Evolutionary conservation across 2,797 vertebrate genomes (phyloP).

Genomic region (Falco cherrug): DNA sequence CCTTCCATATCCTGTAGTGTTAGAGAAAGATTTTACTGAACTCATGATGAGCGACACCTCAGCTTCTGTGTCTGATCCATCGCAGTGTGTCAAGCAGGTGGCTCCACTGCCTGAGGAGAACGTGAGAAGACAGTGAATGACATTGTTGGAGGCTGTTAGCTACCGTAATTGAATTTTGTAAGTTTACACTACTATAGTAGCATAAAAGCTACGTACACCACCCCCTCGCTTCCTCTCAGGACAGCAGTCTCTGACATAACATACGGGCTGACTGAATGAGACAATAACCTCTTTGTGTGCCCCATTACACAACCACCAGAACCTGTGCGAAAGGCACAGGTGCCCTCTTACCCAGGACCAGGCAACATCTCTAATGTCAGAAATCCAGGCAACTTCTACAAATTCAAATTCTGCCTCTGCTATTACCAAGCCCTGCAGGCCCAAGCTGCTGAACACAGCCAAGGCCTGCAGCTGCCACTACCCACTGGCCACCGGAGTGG

Average conservation of each 20-base stretch:
- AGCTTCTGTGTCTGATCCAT: slow-evolving; percentile 87
- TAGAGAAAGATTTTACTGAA: slow-evolving; percentile 83
- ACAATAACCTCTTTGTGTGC: rapidly evolving
- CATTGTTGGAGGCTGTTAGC: rapidly evolving
- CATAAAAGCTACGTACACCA: neutral
- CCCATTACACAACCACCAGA: rapidly evolving
- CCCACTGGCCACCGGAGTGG: neutral
- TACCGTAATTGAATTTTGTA: rapidly evolving
- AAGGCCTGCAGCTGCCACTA: neutral
- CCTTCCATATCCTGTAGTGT: slow-evolving; percentile 82
- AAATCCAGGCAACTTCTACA: neutral
- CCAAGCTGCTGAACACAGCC: neutral
- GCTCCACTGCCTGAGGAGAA: slow-evolving; percentile 88
- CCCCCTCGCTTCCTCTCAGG: too few species aligned
- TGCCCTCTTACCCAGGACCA: neutral
- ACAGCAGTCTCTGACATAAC: neutral
- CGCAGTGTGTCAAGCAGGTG: slow-evolving; percentile 91
- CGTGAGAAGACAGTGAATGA: neutral
- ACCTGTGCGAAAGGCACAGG: rapidly evolving
- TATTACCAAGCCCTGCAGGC: neutral
- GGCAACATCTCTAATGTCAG: neutral
- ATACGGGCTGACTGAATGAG: rapidly evolving
- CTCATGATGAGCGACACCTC: slow-evolving; percentile 87
- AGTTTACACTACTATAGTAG: rapidly evolving
- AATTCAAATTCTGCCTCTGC: neutral